These are phyloP conservation scores for Nasonia giraulti DNA, from an alignment of 1,140 invertebrate genomes.

Conservation along the genomic window DNA sequence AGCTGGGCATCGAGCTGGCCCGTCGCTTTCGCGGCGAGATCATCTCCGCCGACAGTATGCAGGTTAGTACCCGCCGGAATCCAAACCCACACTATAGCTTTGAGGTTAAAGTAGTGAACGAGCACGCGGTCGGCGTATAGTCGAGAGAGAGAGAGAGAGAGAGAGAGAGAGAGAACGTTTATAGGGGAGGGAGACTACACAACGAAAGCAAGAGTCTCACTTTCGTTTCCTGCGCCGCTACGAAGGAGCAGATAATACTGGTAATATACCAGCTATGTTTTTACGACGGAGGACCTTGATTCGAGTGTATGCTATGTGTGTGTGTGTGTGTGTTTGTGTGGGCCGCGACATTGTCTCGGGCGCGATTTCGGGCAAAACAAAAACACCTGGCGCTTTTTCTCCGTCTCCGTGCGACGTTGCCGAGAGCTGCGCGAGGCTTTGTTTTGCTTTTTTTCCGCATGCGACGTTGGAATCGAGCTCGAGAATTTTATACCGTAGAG, in stretches of 20 bases:
- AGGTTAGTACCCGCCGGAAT: conserved; percentile 77
- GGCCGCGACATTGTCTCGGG: no score
- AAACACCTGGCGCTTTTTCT: neutral
- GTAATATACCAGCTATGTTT: neutral
- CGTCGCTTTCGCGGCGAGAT: conserved; percentile 94
- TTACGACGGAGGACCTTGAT: neutral
- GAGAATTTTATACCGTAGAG: no score
- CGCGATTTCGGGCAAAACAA: neutral
- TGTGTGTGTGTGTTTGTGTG: neutral
- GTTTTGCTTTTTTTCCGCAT: no score
- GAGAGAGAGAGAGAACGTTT: neutral
- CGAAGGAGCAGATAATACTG: neutral
- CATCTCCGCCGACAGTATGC: conserved; percentile 99
- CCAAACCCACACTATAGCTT: neutral
- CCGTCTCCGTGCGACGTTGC: neutral
- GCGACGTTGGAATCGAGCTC: no score
- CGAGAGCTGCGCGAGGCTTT: no score
- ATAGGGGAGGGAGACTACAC: neutral
- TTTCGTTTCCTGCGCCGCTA: no score
- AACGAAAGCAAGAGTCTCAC: no score
- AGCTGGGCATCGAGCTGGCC: conserved; percentile 94
- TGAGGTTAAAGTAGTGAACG: conserved; percentile 30
- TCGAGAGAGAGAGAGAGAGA: neutral
- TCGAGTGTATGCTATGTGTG: neutral
- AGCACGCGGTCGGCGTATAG: no score